phyloP scores from a whole-genome alignment of 2,113 vertebrate species.

The Eolophus roseicapilla region DNA sequence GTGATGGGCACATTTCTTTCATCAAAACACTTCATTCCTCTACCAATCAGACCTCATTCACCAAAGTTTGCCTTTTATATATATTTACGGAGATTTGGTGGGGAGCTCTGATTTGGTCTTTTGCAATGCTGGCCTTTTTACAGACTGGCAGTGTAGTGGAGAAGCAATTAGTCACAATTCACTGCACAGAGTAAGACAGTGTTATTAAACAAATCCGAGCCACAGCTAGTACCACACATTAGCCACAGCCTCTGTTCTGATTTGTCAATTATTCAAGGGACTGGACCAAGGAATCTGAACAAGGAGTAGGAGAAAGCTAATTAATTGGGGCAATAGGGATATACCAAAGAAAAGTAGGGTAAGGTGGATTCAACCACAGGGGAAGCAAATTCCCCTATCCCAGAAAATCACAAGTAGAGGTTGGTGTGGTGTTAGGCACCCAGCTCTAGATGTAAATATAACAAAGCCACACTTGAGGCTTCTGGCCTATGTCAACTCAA shows the following conservation, averaged over 20 bases:
- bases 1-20: neutral
- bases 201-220: neutral
- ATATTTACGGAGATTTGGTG: accelerated
- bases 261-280: neutral
- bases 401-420: neutral
- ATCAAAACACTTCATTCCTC: neutral
- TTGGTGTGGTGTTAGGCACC: neutral
- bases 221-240: neutral
- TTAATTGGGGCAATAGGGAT: neutral
- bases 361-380: neutral
- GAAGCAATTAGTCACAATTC: conserved; percentile 1
- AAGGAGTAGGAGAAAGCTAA: neutral
- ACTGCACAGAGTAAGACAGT: neutral
- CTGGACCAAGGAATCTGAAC: neutral
- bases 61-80: neutral
- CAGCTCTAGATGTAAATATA: neutral
- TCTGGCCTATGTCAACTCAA: neutral
- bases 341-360: neutral
- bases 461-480: neutral
- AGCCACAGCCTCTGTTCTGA: neutral
- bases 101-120: neutral
- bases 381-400: neutral
- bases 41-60: neutral
- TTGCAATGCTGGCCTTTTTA: neutral
- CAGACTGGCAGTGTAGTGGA: neutral